Evolutionary conservation across 2,888 invertebrate genomes (phyloP), one percentile per base, ranked within the genome.

Genomic region (Megalurothrips usitatus): DNA sequence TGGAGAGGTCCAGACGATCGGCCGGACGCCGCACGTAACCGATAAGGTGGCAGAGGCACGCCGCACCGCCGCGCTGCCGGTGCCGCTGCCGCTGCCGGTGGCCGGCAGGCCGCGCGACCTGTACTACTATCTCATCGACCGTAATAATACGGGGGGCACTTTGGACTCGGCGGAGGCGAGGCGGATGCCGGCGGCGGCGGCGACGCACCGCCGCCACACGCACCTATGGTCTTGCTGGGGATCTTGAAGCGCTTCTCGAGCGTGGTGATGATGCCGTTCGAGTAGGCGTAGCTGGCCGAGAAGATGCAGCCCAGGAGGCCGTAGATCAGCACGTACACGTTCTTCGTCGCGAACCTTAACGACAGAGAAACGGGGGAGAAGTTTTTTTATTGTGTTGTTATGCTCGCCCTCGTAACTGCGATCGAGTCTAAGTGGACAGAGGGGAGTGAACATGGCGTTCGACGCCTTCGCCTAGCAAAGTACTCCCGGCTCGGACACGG

Each of bases 201-300:
- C 8, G 1, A 14, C 52, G 17, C 52, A 80, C n/a, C n/a, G 26
- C 23, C 26, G 58, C n/a, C 52, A 63, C 78, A 84, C 86, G 87
- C 85, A 91, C 91, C 93, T 83, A 92, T 92, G 47, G 92, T 92
- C 86, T 90, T 90, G 68, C 92, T 92, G 23, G 92, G 92, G 85
- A 93, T 92, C 86, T 92, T 92, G 85, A 92, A 93, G 83, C 93
- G 88, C 85, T 93, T 93, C 86, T 93, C 93, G 83, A 93, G 88
- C 4, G 93, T 93, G 80, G 93, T 92, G 82, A 93, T 92, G 48
- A 92, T 92, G n/a, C 92, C 93, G 85, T 92, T 92, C 84, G 92
- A 93, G 85, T 93, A 93, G 6, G 92, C 91, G 84, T 91, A 92
- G 82, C 91, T 91, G 84, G 93, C 92, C 28, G 91, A 91, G 85